Evolutionary conservation across 2,888 invertebrate genomes (phyloP).

Genomic region (Criorhina ranunculi): DNA sequence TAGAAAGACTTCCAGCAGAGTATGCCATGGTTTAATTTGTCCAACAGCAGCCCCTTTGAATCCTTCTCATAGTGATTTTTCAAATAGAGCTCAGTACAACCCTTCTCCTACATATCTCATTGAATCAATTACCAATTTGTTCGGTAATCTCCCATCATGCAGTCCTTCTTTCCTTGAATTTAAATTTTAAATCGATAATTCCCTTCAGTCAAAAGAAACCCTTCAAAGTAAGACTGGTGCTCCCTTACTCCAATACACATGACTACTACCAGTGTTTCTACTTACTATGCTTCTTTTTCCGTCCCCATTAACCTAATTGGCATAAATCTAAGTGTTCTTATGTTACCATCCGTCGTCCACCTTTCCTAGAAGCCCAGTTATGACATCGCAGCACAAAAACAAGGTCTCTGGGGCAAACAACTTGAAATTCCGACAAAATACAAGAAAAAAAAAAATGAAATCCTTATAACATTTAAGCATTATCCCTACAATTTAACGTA

Average conservation of each 20-base stretch:
- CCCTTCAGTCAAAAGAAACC: slow-evolving; percentile 18
- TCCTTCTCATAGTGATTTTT: too few species aligned
- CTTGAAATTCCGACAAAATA: slow-evolving; percentile 63
- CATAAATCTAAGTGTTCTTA: slow-evolving; percentile 70
- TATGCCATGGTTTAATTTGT: too few species aligned
- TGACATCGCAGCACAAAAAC: slow-evolving; percentile 63
- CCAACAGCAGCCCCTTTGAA: too few species aligned
- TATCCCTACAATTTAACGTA: slow-evolving; percentile 74
- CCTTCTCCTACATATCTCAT: too few species aligned
- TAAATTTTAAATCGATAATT: slow-evolving; percentile 28
- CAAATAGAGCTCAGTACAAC: too few species aligned
- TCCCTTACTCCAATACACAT: neutral
- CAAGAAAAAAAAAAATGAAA: slow-evolving; percentile 35
- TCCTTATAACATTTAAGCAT: slow-evolving; percentile 73
- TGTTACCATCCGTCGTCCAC: slow-evolving; percentile 48
- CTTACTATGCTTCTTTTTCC: slow-evolving; percentile 13
- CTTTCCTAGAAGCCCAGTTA: slow-evolving; percentile 43
- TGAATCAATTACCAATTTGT: too few species aligned
- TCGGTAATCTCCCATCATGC: too few species aligned
- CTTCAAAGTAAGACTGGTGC: slow-evolving; percentile 14
- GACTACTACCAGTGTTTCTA: neutral
- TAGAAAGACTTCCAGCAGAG: too few species aligned
- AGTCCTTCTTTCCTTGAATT: neutral
- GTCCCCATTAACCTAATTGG: slow-evolving; percentile 75
- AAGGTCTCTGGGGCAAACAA: slow-evolving; percentile 72